Percentiles rank a stretch among this genome's conserved stretches.
These are phyloP conservation scores for Petromus typicus DNA, from an alignment of 2,113 vertebrate species.

Conservation along the genomic window DNA sequence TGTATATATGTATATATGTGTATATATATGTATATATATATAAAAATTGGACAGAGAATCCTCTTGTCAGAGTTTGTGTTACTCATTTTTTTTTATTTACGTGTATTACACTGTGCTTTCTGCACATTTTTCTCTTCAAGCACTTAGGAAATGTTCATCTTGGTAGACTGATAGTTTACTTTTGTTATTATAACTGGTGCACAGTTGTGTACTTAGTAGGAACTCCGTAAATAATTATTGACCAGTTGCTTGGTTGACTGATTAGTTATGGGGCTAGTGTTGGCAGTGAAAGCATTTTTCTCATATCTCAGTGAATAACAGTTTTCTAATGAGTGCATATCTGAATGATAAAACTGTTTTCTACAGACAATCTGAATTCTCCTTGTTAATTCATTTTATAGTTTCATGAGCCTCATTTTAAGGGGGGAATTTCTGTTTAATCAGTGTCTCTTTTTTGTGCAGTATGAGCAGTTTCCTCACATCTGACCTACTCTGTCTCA, in stretches of 20 bases:
- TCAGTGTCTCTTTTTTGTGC: background rate
- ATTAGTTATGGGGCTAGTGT: background rate
- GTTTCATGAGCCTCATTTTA: background rate
- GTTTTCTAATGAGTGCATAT: background rate
- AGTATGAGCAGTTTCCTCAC: background rate
- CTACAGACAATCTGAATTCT: constrained; percentile 37
- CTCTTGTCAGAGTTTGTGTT: background rate
- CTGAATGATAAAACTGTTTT: constrained; percentile 41
- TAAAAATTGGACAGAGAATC: background rate
- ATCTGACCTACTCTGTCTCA: background rate
- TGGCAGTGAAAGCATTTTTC: background rate
- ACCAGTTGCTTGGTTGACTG: background rate
- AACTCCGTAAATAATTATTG: background rate
- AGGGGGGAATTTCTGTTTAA: background rate
- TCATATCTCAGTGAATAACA: background rate
- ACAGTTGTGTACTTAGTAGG: constrained; percentile 19
- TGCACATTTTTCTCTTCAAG: background rate
- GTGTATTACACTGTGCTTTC: background rate
- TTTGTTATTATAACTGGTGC: constrained; percentile 6
- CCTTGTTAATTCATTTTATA: constrained; percentile 32
- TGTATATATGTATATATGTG: too few relatives aligned
- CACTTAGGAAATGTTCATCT: background rate
- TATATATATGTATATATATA: too few relatives aligned
- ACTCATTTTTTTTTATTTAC: background rate
- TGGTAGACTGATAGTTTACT: background rate